These are phyloP conservation scores for Pipistrellus pipistrellus DNA, from an alignment of 2,797 vertebrate species.

Conservation along the genomic window DNA sequence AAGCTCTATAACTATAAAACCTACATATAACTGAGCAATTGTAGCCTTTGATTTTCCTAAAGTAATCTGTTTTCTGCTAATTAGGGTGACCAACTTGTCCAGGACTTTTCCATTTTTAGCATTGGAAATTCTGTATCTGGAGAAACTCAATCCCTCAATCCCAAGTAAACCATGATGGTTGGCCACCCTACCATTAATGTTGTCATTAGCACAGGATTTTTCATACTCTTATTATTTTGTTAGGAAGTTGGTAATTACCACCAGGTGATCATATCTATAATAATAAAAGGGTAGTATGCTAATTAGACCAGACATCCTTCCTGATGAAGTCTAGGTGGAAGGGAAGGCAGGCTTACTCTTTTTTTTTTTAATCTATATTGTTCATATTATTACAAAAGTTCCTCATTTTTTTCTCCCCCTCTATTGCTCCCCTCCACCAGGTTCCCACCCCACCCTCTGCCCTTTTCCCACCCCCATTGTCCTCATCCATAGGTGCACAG, in stretches of 20 bases:
- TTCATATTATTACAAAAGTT: too few relatives aligned
- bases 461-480: too few relatives aligned
- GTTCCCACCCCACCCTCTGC: too few relatives aligned
- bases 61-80: neutral
- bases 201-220: neutral
- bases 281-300: too few relatives aligned
- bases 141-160: neutral
- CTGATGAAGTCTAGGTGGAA: too few relatives aligned
- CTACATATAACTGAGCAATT: neutral
- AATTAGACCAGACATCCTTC: too few relatives aligned
- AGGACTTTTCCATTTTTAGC: neutral
- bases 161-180: neutral
- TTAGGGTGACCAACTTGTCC: neutral
- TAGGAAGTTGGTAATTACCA: neutral
- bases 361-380: too few relatives aligned
- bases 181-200: neutral
- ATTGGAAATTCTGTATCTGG: neutral
- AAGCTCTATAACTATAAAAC: neutral
- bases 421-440: too few relatives aligned
- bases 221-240: neutral
- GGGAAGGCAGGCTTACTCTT: too few relatives aligned
- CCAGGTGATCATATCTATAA: neutral
- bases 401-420: too few relatives aligned
- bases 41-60: constrained; percentile 52
- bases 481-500: too few relatives aligned